Conservation (phyloP, 2,888 invertebrate genomes). For the Argyra leucocephala region DNA sequence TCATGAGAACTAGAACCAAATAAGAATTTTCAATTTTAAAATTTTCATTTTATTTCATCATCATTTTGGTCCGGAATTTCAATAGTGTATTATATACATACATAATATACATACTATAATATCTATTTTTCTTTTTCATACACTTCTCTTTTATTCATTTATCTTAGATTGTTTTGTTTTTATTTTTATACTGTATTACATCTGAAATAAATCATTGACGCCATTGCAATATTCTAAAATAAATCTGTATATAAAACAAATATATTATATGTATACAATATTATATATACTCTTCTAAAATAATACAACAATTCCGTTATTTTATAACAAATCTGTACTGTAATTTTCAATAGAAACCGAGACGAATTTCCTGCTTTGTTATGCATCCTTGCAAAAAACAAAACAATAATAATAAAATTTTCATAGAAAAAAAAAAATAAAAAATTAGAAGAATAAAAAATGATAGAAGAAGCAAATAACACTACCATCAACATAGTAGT, state of each 20-base stretch:
- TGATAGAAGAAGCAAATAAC: neutral
- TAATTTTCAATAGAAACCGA: neutral
- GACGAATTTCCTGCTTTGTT: neutral
- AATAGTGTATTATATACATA: no score
- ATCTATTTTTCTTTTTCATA: neutral
- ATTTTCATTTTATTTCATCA: neutral
- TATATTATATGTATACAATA: neutral
- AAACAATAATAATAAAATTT: neutral
- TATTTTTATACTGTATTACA: neutral
- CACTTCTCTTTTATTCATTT: neutral
- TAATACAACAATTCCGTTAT: neutral
- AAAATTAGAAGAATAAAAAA: neutral
- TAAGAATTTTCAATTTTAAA: neutral
- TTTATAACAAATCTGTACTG: neutral
- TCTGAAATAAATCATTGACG: neutral
- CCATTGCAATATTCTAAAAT: neutral
- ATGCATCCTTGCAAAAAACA: neutral
- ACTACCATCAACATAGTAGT: neutral
- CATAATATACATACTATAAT: no score
- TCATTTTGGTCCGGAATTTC: neutral
- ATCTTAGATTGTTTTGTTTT: neutral
- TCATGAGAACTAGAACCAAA: neutral
- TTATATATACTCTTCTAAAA: neutral
- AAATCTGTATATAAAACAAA: no score
- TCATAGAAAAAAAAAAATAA: neutral